Conservation (phyloP, 1,140 invertebrate genomes). For the Bombyx mori region ASM3026992v2 NC_085129.1:18170001-18170500, state of each 20-base stretch:
- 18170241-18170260: constrained; percentile 93
- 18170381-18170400: no score
- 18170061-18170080: constrained; percentile 36
- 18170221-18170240: constrained; percentile 87
- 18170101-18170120: constrained; percentile 88
- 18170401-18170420: no score
- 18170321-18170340: no score
- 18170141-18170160: constrained; percentile 80
- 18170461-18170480: no score
- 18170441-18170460: no score
- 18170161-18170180: constrained; percentile 95
- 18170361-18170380: no score
- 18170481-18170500: no score
- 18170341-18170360: no score
- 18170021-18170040: not conserved
- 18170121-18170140: constrained; percentile 91
- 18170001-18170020: no score
- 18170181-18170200: constrained; percentile 84
- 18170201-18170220: constrained; percentile 91
- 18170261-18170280: constrained; percentile 89
- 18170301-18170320: not conserved
- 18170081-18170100: constrained; percentile 84
- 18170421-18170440: no score
- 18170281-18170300: constrained; percentile 72
- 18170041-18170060: not conserved